Base-by-base conservation (phyloP, 2,888 invertebrate genomes). In the Andrena dorsata region DNA sequence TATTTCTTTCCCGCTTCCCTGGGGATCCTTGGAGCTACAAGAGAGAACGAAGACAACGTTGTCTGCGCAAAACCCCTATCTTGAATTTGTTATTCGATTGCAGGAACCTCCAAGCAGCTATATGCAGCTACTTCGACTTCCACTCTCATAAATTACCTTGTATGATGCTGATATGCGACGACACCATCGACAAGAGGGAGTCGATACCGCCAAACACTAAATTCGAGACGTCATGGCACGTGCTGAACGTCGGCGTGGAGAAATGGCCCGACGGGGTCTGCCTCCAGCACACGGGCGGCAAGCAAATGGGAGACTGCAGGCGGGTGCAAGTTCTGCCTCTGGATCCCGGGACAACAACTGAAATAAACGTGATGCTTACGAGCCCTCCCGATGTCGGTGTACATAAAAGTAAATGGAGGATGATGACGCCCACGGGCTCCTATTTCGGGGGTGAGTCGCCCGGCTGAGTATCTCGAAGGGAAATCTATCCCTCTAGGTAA, bases 31-130 rank as follows among this genome's bases (percentile, higher is more conserved):
- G 16, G 4, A 16, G 13, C 16, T 16, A 4, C 0, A 41, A 41
- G 41, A 41, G 41, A 41, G 4, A 41, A 41, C 41, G 13, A 4
- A 41, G 13, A 1, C 41, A 13, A 13, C 13, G 4, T 2, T 35
- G 35, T 3, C 13, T 0, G 41, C 0, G 41, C 3, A 0, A 13
- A 41, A 13, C 13, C 41, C 3, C 41, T 13, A 13, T 41, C 41
- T 1, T 13, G 41, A 41, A 41, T 13, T 13, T 13, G 13, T 13
- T 13, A 3, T 41, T 41, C 3, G 0, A 74, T 89, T 88, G 64
- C 94, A 99, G 99, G 99, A 99, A 99, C 94, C 95, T 99, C 74
- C 99, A 99, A 95, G 98, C 98, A 85, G 99, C 99, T 76, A 97
- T 99, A 90, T 98, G 99, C 94, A 98, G 98, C 90, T 99, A 98